These are phyloP conservation scores for Pheosia gnoma DNA, from an alignment of 2,888 invertebrate genomes.

Conservation along the genomic window DNA sequence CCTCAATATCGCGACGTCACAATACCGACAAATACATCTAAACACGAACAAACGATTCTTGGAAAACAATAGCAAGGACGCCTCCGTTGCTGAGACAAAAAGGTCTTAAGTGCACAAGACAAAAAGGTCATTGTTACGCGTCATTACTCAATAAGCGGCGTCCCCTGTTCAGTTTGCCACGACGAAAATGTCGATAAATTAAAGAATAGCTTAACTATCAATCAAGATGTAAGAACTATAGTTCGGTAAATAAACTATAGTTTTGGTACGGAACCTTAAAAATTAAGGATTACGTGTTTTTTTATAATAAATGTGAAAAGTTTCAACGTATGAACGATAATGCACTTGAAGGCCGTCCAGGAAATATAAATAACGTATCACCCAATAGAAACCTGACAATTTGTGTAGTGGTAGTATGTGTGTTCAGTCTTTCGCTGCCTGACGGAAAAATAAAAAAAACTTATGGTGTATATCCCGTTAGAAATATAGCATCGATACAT, in stretches of 20 bases:
- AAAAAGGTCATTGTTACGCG: conserved; percentile 63
- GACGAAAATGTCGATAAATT: conserved; percentile 38
- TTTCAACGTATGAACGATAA: conserved; percentile 2
- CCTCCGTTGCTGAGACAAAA: conserved; percentile 36
- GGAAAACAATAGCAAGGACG: conserved; percentile 54
- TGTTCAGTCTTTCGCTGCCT: too few relatives aligned
- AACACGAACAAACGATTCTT: conserved; percentile 41
- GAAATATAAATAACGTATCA: too few relatives aligned
- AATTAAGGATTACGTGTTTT: neutral
- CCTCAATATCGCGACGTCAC: conserved; percentile 20
- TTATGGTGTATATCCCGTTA: too few relatives aligned
- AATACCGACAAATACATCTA: conserved; percentile 36
- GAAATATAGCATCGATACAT: too few relatives aligned
- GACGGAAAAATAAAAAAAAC: too few relatives aligned
- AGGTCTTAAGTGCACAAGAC: conserved; percentile 30
- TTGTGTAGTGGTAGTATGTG: too few relatives aligned
- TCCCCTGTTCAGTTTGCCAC: conserved; percentile 45
- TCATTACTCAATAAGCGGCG: conserved; percentile 61
- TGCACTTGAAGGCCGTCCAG: too few relatives aligned
- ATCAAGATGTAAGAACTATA: conserved; percentile 31
- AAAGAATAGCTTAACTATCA: conserved; percentile 40
- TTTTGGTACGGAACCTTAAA: too few relatives aligned
- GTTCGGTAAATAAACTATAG: conserved; percentile 9
- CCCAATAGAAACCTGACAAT: too few relatives aligned
- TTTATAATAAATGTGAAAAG: conserved; percentile 7